A percentile compares a stretch with the other conserved stretches of the same genome.
phyloP scores from a whole-genome alignment of 2,113 vertebrate genomes.

The Emydocephalus ijimae region DNA sequence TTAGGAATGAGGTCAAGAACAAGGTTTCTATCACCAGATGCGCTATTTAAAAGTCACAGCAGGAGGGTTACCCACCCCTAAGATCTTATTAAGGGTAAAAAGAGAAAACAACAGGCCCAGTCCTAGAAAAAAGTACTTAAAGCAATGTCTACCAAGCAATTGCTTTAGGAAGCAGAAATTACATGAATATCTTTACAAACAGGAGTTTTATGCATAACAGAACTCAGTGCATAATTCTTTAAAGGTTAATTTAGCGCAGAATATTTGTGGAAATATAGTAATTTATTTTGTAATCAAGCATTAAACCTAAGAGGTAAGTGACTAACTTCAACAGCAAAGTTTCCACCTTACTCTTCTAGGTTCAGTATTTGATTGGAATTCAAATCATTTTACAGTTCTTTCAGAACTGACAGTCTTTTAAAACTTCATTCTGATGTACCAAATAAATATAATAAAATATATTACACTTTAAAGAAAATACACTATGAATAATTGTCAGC shows the following conservation, averaged over 20 bases:
- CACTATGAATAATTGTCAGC: not conserved
- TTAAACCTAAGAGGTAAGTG: not conserved
- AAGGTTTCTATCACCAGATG: not conserved
- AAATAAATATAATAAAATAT: not conserved
- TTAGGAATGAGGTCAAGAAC: not conserved
- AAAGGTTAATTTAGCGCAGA: not conserved
- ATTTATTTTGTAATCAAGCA: not conserved
- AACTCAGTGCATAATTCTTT: not conserved
- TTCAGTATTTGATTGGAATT: not conserved
- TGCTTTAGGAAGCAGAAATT: not conserved
- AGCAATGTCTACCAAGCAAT: not conserved
- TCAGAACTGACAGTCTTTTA: not conserved
- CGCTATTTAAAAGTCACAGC: not conserved
- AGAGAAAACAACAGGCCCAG: not conserved
- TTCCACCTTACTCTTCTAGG: not conserved
- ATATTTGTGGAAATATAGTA: not conserved
- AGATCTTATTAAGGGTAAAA: not conserved
- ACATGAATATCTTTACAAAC: not conserved
- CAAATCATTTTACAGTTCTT: not conserved
- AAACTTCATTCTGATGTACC: not conserved
- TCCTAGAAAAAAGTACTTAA: not conserved
- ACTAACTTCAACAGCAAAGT: not conserved
- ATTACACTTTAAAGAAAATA: not conserved
- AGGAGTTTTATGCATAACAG: not conserved
- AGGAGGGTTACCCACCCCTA: not conserved